phyloP scores from a whole-genome alignment of 2,113 vertebrate genomes.

The Dasyornis broadbenti region DNA sequence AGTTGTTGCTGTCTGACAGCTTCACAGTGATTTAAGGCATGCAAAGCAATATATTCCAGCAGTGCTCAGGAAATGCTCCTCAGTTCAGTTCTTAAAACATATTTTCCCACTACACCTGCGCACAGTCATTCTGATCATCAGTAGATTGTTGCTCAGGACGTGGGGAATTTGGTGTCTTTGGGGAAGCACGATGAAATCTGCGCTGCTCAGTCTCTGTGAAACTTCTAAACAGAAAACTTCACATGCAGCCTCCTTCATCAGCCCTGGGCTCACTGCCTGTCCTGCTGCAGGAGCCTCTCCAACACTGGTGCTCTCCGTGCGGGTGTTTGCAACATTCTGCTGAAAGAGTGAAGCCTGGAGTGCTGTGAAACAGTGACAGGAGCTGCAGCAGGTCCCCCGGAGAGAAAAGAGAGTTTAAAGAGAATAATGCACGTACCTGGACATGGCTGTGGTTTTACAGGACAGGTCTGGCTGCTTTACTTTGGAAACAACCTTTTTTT shows the following conservation, averaged over 20 bases:
- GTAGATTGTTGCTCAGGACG: neutral
- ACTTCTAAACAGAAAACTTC: neutral
- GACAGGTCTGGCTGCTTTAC: neutral
- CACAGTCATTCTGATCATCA: neutral
- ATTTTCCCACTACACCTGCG: neutral
- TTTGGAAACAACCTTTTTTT: neutral
- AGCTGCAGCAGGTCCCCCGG: neutral
- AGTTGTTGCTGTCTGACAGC: neutral
- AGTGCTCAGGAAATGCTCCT: neutral
- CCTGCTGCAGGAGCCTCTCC: neutral
- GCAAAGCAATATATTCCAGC: neutral
- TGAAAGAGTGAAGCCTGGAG: neutral
- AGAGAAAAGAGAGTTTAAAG: neutral
- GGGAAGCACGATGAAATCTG: neutral
- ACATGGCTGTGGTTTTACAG: neutral
- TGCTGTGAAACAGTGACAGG: neutral
- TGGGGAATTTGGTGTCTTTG: neutral
- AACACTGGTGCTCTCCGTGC: neutral
- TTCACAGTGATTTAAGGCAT: neutral
- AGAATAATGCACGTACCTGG: neutral
- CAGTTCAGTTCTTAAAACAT: neutral
- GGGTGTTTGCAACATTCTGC: neutral
- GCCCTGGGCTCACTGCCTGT: neutral
- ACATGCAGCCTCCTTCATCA: neutral
- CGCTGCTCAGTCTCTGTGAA: neutral